phyloP scores from a whole-genome alignment of 2,113 vertebrate genomes.

The Perognathus longimembris region DNA sequence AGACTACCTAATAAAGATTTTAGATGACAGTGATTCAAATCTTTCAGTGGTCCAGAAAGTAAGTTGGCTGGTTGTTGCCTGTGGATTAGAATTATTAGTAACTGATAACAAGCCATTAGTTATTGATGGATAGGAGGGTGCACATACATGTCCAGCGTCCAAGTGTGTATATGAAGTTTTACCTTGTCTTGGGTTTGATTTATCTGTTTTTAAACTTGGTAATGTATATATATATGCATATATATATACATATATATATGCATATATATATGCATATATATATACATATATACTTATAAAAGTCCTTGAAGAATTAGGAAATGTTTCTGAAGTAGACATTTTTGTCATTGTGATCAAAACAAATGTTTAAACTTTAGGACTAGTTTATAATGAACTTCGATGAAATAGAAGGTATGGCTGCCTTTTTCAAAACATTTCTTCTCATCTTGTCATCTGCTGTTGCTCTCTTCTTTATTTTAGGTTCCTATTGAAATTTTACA shows the following conservation, averaged over 20 bases:
- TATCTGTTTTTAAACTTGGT: slow-evolving; percentile 9
- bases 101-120: not conserved
- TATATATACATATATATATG: too few species aligned
- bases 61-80: slow-evolving; percentile 65
- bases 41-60: slow-evolving; percentile 91
- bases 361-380: not conserved
- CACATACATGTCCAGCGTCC: too few species aligned
- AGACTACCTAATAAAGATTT: slow-evolving; percentile 92
- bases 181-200: not conserved
- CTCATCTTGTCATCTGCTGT: not conserved
- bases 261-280: too few species aligned
- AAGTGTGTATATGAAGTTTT: not conserved
- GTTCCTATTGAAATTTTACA: slow-evolving; percentile 12
- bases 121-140: not conserved
- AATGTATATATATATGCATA: slow-evolving; percentile 21
- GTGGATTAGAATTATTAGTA: not conserved
- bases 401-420: not conserved
- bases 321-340: slow-evolving; percentile 11
- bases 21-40: slow-evolving; percentile 88
- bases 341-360: slow-evolving; percentile 32
- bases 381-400: slow-evolving; percentile 14
- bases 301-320: slow-evolving; percentile 29
- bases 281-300: not conserved
- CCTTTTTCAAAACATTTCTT: not conserved
- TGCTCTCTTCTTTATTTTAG: not conserved